Base-by-base conservation (phyloP, 2,113 vertebrate species). In the Neofelis nebulosa region DNA sequence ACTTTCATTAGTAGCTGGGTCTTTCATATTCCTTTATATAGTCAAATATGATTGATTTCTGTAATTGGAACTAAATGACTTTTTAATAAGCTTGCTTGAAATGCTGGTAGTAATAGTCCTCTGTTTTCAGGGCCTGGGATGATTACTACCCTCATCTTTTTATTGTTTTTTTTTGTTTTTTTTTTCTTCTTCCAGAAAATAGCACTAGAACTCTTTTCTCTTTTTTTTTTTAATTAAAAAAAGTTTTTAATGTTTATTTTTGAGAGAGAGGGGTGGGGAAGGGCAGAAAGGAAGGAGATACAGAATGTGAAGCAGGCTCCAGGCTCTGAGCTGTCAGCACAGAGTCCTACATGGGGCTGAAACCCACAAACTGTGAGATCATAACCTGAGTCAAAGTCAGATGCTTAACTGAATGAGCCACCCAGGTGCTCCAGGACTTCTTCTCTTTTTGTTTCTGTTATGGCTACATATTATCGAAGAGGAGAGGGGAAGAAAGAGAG, bases 31-130 rank as follows among this genome's bases (percentile, higher is more conserved):
- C 63, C 27, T 83, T 92, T 87, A 66, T 45, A 13, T 25, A 89
- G 93, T 80, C 63, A 95, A 87, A 92, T 45, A 74, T 68, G 90
- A 97, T 18, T 85, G 92, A 96, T 92, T 91, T 74, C 74, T 10
- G 2, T 89, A 95, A 93, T 52, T 45, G 65, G 57, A 88, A 94
- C 66, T 78, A 97, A 97, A 86, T 38, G 66, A 41, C 66, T 76
- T 89, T 97, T 96, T 97, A 95, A 97, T 91, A 97, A 95, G 86
- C 65, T 81, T 94, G 69, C 86, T 95, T 78, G 89, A 90, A 87
- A 94, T 78, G 86, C 45, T 90, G 89, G 21, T 87, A 76, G 52
- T 89, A 73, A 97, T 21, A 38, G 80, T 23, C 50, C 31, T 83
- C n/a, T 83, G 21, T 66, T 92, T 95, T 85, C 82, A 74, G 93